phyloP scores from a whole-genome alignment of 2,113 vertebrate genomes.

The Cavia porcellus region DNA sequence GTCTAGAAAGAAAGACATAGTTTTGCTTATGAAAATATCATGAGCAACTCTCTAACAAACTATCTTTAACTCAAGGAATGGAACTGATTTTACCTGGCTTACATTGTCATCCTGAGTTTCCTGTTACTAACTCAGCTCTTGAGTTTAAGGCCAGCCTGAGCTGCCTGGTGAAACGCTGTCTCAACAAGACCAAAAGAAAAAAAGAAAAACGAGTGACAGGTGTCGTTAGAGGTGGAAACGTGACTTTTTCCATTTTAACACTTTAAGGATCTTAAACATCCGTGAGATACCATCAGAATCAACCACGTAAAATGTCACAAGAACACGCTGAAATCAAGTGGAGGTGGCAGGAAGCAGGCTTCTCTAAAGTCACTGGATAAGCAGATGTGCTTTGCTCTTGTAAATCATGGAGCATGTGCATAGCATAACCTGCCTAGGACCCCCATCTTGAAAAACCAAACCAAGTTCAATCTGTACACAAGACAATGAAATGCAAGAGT shows the following conservation, averaged over 20 bases:
- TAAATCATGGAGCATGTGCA: not conserved
- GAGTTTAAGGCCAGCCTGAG: too few species aligned
- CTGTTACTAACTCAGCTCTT: too few species aligned
- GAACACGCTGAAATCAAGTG: not conserved
- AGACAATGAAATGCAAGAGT: not conserved
- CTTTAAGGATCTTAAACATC: too few species aligned
- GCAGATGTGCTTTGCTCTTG: not conserved
- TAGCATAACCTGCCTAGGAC: not conserved
- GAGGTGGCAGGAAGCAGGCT: not conserved
- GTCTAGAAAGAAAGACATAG: not conserved
- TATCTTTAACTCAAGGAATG: not conserved
- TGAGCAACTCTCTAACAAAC: not conserved
- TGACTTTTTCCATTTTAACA: not conserved
- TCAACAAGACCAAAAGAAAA: too few species aligned
- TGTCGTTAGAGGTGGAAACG: not conserved
- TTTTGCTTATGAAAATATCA: not conserved
- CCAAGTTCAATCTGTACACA: not conserved
- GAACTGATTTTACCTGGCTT: not conserved
- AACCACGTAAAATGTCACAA: too few species aligned
- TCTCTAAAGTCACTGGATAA: not conserved
- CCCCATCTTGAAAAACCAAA: not conserved
- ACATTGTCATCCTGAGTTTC: not conserved
- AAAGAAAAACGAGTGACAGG: not conserved
- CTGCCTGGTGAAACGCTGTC: too few species aligned
- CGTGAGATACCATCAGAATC: too few species aligned